Evolutionary conservation across 2,797 vertebrate genomes (phyloP).

Genomic region (Danio kyathit): DNA sequence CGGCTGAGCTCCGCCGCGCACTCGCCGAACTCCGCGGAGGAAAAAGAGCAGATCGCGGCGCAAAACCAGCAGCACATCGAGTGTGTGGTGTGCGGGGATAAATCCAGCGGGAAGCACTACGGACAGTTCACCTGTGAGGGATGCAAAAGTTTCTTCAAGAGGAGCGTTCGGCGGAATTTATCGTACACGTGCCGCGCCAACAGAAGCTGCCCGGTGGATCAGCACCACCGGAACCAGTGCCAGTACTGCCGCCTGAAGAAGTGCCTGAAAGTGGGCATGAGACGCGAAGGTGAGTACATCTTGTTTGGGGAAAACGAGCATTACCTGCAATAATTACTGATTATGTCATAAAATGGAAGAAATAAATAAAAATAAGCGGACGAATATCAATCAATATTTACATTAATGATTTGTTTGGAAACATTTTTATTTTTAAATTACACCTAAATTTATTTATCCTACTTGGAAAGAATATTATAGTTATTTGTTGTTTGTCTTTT

Average conservation of each 20-base stretch:
- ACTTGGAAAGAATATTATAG: too few species aligned
- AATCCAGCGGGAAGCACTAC: too few species aligned
- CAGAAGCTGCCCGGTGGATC: conserved; percentile 96
- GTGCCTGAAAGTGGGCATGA: conserved; percentile 99
- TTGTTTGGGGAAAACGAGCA: too few species aligned
- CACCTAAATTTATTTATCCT: too few species aligned
- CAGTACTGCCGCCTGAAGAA: conserved; percentile 99
- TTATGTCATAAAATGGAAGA: too few species aligned
- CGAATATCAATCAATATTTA: too few species aligned
- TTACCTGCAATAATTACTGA: too few species aligned
- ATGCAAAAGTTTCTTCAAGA: conserved; percentile 98
- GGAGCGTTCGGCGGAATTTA: conserved; percentile 94
- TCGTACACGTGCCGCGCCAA: conserved; percentile 96
- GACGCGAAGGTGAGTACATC: conserved; percentile 90
- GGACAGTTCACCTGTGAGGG: conserved; percentile 90
- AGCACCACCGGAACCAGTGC: conserved; percentile 98
- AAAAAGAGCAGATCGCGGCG: conserved; percentile 73
- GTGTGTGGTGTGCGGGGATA: too few species aligned
- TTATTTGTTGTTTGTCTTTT: too few species aligned
- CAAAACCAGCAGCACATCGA: conserved; percentile 85
- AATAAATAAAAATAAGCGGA: background rate
- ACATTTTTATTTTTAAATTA: too few species aligned
- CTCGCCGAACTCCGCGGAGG: conserved; percentile 71
- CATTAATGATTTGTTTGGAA: too few species aligned
- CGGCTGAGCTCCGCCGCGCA: conserved; percentile 74